Base-by-base conservation (phyloP, 2,888 invertebrate genomes). In the Tenthredo amoena region DNA sequence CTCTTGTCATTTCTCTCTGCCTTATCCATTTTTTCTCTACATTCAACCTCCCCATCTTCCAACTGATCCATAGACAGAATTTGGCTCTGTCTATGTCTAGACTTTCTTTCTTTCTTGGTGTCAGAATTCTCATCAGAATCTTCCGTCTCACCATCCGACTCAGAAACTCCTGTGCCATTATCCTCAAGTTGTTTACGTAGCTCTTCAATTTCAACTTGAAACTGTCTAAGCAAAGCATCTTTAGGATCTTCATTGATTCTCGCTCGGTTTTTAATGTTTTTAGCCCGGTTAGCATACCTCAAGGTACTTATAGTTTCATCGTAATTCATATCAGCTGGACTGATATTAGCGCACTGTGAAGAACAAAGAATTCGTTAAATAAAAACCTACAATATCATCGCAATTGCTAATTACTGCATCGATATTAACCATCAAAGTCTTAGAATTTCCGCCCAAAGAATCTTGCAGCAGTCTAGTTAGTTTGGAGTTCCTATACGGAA, bases 401-500 rank as follows among this genome's bases (percentile, higher is more conserved):
- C 34, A 76, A 43, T 58, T 21, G 2, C 18, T 84, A 84, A 55
- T 21, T 71, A 12, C 9, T 65, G 10, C 26, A 37, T 15, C 5
- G 84, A 65, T 71, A 50, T 83, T 58, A 92, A 97, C 97, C 99
- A 98, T 98, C 26, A 98, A 96, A 34, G 98, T 98, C 94, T 98
- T 98, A 0, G 98, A 98, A 94, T 99, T 99, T 0, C 99, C 99
- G 1, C 99, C 99, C 0, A 99, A 94, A 0, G 99, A 99, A 93
- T 99, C 99, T 94, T 99, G 99, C 86, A 99, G 94, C 55, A 99
- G 94, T 15, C 99, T 94, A 0, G 99, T 99, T 50, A 99, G 94
- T 94, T 99, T 99, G 0, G 99, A 99, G 95, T 99, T 99, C 89
- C 99, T 95, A 94, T 99, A 99, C 0, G 99, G 99, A 89, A 99